Evolutionary conservation across 2,888 invertebrate genomes (phyloP), one percentile per base, ranked within the genome.

Genomic region (Cosmia pyralina): DNA sequence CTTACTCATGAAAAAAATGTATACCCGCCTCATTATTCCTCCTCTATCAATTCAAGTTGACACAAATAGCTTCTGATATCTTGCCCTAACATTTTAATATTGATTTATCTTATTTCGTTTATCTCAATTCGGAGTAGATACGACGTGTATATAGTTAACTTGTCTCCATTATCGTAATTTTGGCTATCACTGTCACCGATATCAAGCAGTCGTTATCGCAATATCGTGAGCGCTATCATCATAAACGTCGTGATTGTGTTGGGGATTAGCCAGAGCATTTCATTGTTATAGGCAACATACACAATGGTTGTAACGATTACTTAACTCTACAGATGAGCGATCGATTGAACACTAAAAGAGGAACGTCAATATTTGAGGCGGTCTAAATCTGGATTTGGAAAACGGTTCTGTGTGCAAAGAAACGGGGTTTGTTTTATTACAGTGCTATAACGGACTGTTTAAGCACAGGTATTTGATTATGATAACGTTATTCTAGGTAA

Each of bases 81-180:
- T 38, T 38, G 38, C 6, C 19, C 53, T 55, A 22, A 53, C 41
- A 34, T 17, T 28, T n/a, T 46, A 50, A 64, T 72, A 75, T 58
- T 66, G 69, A 75, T 81, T 75, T 53, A 77, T 62, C n/a, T 55
- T 65, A 46, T 58, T 66, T 58, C 34, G n/a, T 69, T 71, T 66
- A 78, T 82, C 46, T 82, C 57, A 58, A 82, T 69, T 71, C 55
- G 11, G 50, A 58, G 19, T 64, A 53, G 28, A 74, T 69, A 44
- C 48, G 52, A 50, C 52, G 15, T 38, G 55, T 69, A 69, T 44
- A 67, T 50, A 34, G 68, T 73, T 69, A 73, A 69, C 55, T 69
- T 76, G 81, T 85, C 68, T 65, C 55, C 58, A 76, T 85, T 83
- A 85, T 85, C 81, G 72, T 74, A 70, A 83, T 83, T 80, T 68